phyloP scores from a whole-genome alignment of 2,888 invertebrate genomes.

The Ichneumon xanthorius region DNA sequence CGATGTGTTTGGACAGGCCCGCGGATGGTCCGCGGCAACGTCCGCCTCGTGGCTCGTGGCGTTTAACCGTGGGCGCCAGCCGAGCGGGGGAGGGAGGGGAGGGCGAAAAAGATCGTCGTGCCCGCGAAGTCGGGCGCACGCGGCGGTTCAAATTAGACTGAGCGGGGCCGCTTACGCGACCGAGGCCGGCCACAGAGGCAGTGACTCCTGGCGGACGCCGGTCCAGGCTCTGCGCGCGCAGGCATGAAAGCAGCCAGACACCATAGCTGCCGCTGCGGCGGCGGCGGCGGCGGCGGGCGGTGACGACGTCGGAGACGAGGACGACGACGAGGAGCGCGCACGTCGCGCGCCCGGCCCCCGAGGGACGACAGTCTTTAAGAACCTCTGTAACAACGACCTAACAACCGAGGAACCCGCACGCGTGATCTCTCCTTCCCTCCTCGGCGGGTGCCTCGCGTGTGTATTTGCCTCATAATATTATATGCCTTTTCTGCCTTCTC shows the following conservation, averaged over 20 bases:
- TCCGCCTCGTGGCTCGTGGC: slow-evolving; percentile 67
- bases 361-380: slow-evolving; percentile 71
- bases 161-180: slow-evolving; percentile 82
- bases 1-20: slow-evolving; percentile 47
- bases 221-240: slow-evolving; percentile 84
- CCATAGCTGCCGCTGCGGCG: slow-evolving; percentile 44
- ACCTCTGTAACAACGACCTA: slow-evolving; percentile 78
- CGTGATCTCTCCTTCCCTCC: slow-evolving; percentile 70
- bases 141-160: slow-evolving; percentile 85
- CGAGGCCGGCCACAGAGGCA: slow-evolving; percentile 84
- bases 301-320: slow-evolving; percentile 41
- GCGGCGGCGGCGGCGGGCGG: slow-evolving; percentile 57
- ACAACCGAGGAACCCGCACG: slow-evolving; percentile 76
- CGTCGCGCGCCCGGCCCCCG: slow-evolving; percentile 53
- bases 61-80: slow-evolving; percentile 67
- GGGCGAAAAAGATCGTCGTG: slow-evolving; percentile 74
- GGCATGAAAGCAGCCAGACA: slow-evolving; percentile 68
- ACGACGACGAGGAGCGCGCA: slow-evolving; percentile 50
- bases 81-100: slow-evolving; percentile 68
- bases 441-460: slow-evolving; percentile 37
- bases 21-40: slow-evolving; percentile 57
- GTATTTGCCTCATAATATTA: slow-evolving; percentile 39
- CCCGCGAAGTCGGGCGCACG: slow-evolving; percentile 83
- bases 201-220: slow-evolving; percentile 84
- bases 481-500: slow-evolving; percentile 38